These are phyloP conservation scores for Petrocephalus schoutedeni DNA, from an alignment of 2,797 vertebrate genomes.

Conservation along the genomic window DNA sequence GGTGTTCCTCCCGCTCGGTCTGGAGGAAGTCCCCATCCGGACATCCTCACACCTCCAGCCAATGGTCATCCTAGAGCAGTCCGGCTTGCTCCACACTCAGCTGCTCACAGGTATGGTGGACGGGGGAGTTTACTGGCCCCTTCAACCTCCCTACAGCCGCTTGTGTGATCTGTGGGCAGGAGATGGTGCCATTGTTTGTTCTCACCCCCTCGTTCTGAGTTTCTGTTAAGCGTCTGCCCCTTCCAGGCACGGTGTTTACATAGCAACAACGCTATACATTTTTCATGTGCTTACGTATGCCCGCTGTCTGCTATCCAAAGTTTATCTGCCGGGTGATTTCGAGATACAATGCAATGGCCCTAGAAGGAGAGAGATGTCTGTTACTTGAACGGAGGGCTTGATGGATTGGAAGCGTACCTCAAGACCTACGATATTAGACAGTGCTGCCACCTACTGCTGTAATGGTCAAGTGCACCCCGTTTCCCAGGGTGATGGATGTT, in stretches of 20 bases:
- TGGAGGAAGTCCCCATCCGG: slow-evolving; percentile 72
- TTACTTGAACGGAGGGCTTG: not conserved
- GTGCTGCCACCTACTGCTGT: not conserved
- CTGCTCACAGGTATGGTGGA: slow-evolving; percentile 69
- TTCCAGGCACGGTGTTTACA: not conserved
- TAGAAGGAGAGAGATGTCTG: slow-evolving; percentile 4
- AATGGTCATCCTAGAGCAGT: slow-evolving; percentile 85
- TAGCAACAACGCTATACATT: not conserved
- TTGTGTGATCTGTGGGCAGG: too few relatives aligned
- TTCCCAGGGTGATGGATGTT: not conserved
- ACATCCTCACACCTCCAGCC: slow-evolving; percentile 74
- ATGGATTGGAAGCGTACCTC: not conserved
- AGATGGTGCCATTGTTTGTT: not conserved
- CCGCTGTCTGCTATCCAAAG: not conserved
- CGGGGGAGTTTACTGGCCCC: slow-evolving; percentile 33
- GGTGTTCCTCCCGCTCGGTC: slow-evolving; percentile 60
- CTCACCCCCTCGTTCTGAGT: not conserved
- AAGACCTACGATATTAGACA: not conserved
- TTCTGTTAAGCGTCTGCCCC: not conserved
- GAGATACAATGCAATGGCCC: slow-evolving; percentile 5
- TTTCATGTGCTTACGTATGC: not conserved
- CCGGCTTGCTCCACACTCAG: slow-evolving; percentile 68
- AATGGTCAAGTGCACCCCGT: not conserved
- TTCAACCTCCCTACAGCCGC: not conserved
- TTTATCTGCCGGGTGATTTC: slow-evolving; percentile 4